These are phyloP conservation scores for Perizoma affinitatum DNA, from an alignment of 2,888 invertebrate genomes.

Conservation along the genomic window DNA sequence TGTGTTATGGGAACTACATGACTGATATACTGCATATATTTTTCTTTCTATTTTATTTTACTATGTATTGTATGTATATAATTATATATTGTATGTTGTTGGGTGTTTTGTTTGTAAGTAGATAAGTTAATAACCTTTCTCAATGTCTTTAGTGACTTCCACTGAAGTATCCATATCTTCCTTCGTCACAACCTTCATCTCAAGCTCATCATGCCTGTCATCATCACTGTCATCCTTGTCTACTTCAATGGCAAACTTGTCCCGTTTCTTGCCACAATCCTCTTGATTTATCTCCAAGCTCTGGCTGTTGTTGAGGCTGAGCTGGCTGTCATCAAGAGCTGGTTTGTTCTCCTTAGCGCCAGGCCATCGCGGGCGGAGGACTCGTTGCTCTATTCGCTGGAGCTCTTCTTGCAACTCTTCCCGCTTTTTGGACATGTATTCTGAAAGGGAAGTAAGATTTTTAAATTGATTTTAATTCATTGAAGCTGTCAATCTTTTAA, in stretches of 20 bases:
- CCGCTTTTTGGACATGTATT: conserved; percentile 86
- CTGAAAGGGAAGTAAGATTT: conserved; percentile 55
- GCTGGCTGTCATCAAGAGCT: conserved; percentile 55
- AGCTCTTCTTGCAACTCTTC: conserved; percentile 86
- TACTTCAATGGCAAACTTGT: conserved; percentile 72
- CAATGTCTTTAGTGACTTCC: conserved; percentile 30
- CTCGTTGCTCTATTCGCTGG: conserved; percentile 84
- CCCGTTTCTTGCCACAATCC: conserved; percentile 54
- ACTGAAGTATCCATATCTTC: conserved; percentile 12
- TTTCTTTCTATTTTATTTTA: no score
- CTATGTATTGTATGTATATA: no score
- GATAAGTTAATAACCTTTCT: conserved; percentile 17
- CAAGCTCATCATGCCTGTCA: conserved; percentile 56
- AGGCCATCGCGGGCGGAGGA: conserved; percentile 60
- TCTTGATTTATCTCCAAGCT: conserved; percentile 19
- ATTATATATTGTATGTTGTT: no score
- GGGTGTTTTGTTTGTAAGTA: not conserved
- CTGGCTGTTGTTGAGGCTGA: conserved; percentile 33
- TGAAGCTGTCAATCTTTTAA: no score
- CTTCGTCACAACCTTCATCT: conserved; percentile 26
- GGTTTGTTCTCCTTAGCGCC: conserved; percentile 68
- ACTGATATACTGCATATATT: no score
- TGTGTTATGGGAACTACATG: no score
- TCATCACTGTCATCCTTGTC: conserved; percentile 80
- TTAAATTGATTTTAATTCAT: no score